These are phyloP conservation scores for Paradisaea rubra DNA, from an alignment of 2,113 vertebrate species.

Conservation along the genomic window DNA sequence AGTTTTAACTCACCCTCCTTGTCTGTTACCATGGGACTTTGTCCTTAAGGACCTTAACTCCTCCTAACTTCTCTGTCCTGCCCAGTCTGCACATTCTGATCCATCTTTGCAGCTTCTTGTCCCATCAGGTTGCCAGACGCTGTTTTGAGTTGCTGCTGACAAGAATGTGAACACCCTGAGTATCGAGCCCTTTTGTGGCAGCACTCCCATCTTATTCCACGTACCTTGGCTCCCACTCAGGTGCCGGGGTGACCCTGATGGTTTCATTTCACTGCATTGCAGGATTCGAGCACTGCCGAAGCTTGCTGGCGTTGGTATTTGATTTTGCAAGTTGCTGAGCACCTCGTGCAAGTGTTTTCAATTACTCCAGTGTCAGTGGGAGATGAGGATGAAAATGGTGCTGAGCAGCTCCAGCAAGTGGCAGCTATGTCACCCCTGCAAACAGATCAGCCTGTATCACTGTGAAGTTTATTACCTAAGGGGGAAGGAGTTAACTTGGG, in stretches of 20 bases:
- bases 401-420: background rate
- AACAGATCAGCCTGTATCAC: background rate
- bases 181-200: background rate
- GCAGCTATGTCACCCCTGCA: background rate
- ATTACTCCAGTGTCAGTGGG: background rate
- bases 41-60: background rate
- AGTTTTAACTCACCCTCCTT: background rate
- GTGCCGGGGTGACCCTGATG: background rate
- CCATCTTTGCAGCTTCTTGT: background rate
- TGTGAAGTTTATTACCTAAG: background rate
- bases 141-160: background rate
- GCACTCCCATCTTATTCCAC: background rate
- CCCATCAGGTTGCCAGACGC: accelerated
- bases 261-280: background rate
- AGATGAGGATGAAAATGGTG: background rate
- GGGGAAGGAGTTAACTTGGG: background rate
- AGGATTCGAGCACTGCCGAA: background rate
- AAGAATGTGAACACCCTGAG: background rate
- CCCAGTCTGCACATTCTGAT: background rate
- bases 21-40: background rate
- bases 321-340: background rate
- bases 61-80: background rate
- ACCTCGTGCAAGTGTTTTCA: background rate
- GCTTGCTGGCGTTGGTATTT: background rate
- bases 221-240: background rate